Evolutionary conservation across 2,888 invertebrate genomes (phyloP), one percentile per base, ranked within the genome.

Genomic region (Bombyx huttoni): DNA sequence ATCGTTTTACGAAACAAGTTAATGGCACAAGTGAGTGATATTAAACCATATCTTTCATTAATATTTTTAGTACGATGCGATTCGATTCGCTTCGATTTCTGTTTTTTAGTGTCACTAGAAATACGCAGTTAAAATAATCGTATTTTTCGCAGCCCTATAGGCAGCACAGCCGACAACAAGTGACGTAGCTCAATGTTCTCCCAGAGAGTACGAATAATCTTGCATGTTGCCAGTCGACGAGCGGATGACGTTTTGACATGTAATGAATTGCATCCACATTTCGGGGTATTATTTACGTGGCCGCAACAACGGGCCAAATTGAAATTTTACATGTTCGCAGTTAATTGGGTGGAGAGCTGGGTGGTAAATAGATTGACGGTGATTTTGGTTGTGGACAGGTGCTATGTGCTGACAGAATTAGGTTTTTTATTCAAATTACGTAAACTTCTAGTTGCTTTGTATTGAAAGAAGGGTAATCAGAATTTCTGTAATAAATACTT

Each of bases 241-340:
- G 46, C 45, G 45, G 46, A 50, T 50, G 50, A 50, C 46, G 46
- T 33, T 46, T 50, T 33, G 40, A 33, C 45, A n/a, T 50, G 50
- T 45, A 50, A 50, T 50, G 46, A 40, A 50, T 46, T 40, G 12
- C 40, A 40, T 24, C 24, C 40, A 40, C 9, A 40, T 40, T 40
- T 40, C 40, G 40, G 40, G 40, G 40, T 40, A 40, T 40, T 40
- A 40, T 40, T 40, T 40, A 40, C 40, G 40, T 12, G 40, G 5
- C 24, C 24, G 24, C 24, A 24, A 24, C 24, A 24, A 24, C 24
- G 24, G 24, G 40, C 8, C 40, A 40, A 40, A 40, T 40, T 40
- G 40, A 40, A 10, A 40, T 40, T 40, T 40, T 40, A 40, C 40
- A 40, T 40, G 40, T 40, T 40, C 40, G 12, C 40, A 8, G 40